Percentiles rank a stretch among this genome's conserved stretches.
Evolutionary conservation across 2,797 vertebrate genomes (phyloP).

Genomic region (Muraenolepis orangiensis): DNA sequence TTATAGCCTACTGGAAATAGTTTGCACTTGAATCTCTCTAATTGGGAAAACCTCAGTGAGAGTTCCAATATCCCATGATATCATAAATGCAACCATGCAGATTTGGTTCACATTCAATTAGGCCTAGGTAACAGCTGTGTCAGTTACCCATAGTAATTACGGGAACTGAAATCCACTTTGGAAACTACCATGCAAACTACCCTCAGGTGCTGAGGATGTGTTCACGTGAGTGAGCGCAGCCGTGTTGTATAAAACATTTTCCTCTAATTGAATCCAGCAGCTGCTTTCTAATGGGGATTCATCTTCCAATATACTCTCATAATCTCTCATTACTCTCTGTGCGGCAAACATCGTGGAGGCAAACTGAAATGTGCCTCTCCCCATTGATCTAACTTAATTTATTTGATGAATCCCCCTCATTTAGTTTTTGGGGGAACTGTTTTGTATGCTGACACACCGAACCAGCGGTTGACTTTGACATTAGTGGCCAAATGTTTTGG

Average conservation of each 20-base stretch:
- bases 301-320: conserved; percentile 75
- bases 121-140: too few relatives aligned
- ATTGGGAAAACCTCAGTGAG: too few relatives aligned
- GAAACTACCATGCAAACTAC: too few relatives aligned
- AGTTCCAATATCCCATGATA: too few relatives aligned
- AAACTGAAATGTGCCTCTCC: conserved; percentile 22
- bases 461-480: not conserved
- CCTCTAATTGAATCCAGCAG: conserved; percentile 60
- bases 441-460: not conserved
- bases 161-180: too few relatives aligned
- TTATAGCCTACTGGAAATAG: too few relatives aligned
- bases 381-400: conserved; percentile 1
- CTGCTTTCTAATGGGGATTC: conserved; percentile 66
- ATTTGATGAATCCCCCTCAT: conserved; percentile 15
- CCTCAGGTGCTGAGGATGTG: too few relatives aligned
- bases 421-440: not conserved
- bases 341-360: conserved; percentile 39
- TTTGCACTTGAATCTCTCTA: too few relatives aligned
- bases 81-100: too few relatives aligned
- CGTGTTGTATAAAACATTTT: conserved; percentile 43
- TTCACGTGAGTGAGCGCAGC: not conserved
- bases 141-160: too few relatives aligned
- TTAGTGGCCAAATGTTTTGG: too few relatives aligned
- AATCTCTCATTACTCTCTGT: conserved; percentile 63
- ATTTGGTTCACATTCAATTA: too few relatives aligned